Evolutionary conservation across 2,888 invertebrate species (phyloP), one percentile per base, ranked within the genome.

Genomic region (Pterostichus madidus): DNA sequence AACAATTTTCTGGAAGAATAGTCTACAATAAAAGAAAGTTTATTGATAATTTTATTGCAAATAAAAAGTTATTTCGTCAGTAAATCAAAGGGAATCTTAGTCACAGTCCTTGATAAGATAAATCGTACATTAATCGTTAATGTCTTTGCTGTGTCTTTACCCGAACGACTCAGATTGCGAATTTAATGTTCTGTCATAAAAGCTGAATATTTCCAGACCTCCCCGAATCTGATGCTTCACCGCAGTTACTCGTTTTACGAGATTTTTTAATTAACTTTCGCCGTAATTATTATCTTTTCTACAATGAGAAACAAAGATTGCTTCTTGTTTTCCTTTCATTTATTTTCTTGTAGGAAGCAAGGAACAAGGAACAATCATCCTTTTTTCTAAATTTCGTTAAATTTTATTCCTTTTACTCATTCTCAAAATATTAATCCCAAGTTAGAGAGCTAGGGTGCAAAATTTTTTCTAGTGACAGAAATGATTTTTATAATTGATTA

Each of bases 91-190:
- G 64, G 24, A 71, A 44, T 71, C 68, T 71, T 39, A 75, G 75
- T 75, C 75, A 15, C 75, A 75, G 75, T 5, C 52, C 52, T 15
- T 52, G 75, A 75, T 75, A 75, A 75, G 75, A 75, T 75, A 75
- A 52, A 75, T 75, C 52, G 49, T 52, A 75, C 75, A 75, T 52
- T 71, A 75, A 75, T 75, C 75, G 49, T 75, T 75, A 75, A 75
- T 75, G 75, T 75, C 75, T 46, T 71, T 75, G 68, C 68, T 71
- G 68, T 71, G 68, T 71, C 68, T 71, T 71, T 71, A 71, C 64
- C 49, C 64, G 64, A 64, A 32, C 13, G 64, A 32, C 64, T 68
- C 39, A 71, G 68, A 71, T 71, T 71, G 68, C 68, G 68, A 17
- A 71, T 71, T 71, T 71, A 71, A 71, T 71, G 68, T 15, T 15